These are phyloP conservation scores for Taenaris catops DNA, from an alignment of 2,888 invertebrate species.

Conservation along the genomic window DNA sequence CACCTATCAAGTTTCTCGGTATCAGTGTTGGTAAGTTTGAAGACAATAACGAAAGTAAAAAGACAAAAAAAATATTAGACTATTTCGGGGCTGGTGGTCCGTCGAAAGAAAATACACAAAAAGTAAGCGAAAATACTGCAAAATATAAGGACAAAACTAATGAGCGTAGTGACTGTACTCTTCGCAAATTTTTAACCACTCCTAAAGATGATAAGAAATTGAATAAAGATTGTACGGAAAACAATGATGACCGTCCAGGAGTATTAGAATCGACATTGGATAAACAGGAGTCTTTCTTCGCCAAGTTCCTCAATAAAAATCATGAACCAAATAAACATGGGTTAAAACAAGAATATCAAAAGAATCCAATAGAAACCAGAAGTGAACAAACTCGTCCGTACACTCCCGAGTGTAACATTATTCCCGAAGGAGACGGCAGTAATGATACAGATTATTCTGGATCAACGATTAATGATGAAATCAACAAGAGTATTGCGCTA, in stretches of 20 bases:
- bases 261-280: slow-evolving; percentile 43
- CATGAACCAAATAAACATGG: slow-evolving; percentile 4
- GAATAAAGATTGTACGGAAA: slow-evolving; percentile 28
- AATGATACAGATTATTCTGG: slow-evolving; percentile 61
- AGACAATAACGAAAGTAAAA: slow-evolving; percentile 69
- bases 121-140: slow-evolving; percentile 21
- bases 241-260: slow-evolving; percentile 8
- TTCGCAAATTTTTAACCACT: slow-evolving; percentile 45
- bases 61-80: slow-evolving; percentile 76
- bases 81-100: slow-evolving; percentile 74
- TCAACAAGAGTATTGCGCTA: slow-evolving; percentile 64
- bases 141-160: slow-evolving; percentile 6
- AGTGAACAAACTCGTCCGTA: slow-evolving; percentile 28
- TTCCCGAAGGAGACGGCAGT: slow-evolving; percentile 51
- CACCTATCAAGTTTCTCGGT: slow-evolving; percentile 84
- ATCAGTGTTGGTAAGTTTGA: slow-evolving; percentile 91
- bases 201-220: slow-evolving; percentile 21
- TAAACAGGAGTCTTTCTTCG: slow-evolving; percentile 71
- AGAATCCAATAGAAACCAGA: slow-evolving; percentile 1
- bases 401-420: slow-evolving; percentile 44
- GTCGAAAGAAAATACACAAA: slow-evolving; percentile 37
- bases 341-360: background rate
- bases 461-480: slow-evolving; percentile 69
- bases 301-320: slow-evolving; percentile 47
- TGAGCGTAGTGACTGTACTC: slow-evolving; percentile 41